Percentiles rank a stretch among this genome's conserved stretches.
Evolutionary conservation across 2,888 invertebrate genomes (phyloP).

Genomic region (Adelognathus sp.): DNA sequence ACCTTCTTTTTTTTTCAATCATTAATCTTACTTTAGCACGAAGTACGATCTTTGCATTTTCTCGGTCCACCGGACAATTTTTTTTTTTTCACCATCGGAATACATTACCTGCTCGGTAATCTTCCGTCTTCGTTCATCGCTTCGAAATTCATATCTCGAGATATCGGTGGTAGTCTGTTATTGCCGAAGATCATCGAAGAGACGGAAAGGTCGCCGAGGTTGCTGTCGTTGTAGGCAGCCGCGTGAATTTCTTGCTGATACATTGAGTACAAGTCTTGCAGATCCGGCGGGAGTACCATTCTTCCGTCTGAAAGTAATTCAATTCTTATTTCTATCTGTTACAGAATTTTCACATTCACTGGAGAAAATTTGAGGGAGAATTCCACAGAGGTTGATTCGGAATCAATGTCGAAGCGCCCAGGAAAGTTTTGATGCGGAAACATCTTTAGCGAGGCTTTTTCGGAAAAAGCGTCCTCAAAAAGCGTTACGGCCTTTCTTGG

Average conservation of each 20-base stretch:
- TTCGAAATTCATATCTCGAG: constrained; percentile 67
- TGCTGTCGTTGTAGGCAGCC: constrained; percentile 87
- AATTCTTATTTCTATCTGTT: not conserved
- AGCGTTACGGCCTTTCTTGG: too few relatives aligned
- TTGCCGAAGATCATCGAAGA: constrained; percentile 71
- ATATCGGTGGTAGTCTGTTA: constrained; percentile 85
- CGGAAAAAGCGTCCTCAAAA: too few relatives aligned
- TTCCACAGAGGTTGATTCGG: too few relatives aligned
- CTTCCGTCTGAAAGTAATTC: constrained; percentile 84
- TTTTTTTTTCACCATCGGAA: not conserved
- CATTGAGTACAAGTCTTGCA: constrained; percentile 90
- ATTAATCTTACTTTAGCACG: too few relatives aligned
- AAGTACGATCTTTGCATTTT: too few relatives aligned
- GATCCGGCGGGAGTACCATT: constrained; percentile 87
- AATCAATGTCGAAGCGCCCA: too few relatives aligned
- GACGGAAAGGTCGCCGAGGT: constrained; percentile 82
- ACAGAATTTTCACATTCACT: not conserved
- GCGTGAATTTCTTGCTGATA: constrained; percentile 95
- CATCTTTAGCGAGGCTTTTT: too few relatives aligned
- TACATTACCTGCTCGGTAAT: constrained; percentile 68
- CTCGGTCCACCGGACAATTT: too few relatives aligned
- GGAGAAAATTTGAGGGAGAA: not conserved
- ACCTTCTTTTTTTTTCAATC: too few relatives aligned
- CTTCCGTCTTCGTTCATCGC: constrained; percentile 67
- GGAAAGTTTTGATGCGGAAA: too few relatives aligned